These are phyloP conservation scores for Adrianichthys oophorus DNA, from an alignment of 2,797 vertebrate species.

Conservation along the genomic window DNA sequence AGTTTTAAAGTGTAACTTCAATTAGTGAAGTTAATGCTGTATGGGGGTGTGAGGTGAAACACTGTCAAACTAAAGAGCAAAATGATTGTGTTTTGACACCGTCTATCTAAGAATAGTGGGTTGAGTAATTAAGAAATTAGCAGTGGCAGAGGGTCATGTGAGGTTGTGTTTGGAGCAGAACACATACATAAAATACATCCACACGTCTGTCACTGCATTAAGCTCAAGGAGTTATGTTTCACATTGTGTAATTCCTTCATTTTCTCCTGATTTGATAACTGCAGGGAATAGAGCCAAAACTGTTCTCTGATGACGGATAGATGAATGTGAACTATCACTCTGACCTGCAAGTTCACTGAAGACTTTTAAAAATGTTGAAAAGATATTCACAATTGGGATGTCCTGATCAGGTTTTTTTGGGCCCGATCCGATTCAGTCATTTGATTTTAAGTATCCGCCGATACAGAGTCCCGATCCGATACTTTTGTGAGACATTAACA, in stretches of 20 bases:
- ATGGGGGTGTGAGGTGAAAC: conserved; percentile 47
- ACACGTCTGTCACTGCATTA: conserved; percentile 43
- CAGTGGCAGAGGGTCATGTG: conserved; percentile 54
- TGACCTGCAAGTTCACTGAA: no score
- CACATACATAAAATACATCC: conserved; percentile 30
- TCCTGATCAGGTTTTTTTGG: no score
- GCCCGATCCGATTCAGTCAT: no score
- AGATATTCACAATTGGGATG: no score
- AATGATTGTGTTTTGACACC: conserved; percentile 59
- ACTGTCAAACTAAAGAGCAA: conserved; percentile 42
- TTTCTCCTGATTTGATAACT: conserved; percentile 20
- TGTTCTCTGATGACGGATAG: not conserved
- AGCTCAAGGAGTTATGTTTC: conserved; percentile 32
- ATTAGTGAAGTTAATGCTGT: conserved; percentile 53
- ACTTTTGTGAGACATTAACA: no score
- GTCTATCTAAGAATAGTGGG: conserved; percentile 60
- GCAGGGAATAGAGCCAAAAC: not conserved
- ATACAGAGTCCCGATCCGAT: no score
- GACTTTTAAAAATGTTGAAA: no score
- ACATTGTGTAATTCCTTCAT: conserved; percentile 15
- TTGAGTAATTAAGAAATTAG: conserved; percentile 47
- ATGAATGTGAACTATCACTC: not conserved
- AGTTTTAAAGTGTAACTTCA: conserved; percentile 37
- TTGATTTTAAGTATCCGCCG: no score
- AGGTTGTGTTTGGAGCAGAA: conserved; percentile 34